Base-by-base conservation (phyloP, 2,888 invertebrate genomes). In the Thera britannica region DNA sequence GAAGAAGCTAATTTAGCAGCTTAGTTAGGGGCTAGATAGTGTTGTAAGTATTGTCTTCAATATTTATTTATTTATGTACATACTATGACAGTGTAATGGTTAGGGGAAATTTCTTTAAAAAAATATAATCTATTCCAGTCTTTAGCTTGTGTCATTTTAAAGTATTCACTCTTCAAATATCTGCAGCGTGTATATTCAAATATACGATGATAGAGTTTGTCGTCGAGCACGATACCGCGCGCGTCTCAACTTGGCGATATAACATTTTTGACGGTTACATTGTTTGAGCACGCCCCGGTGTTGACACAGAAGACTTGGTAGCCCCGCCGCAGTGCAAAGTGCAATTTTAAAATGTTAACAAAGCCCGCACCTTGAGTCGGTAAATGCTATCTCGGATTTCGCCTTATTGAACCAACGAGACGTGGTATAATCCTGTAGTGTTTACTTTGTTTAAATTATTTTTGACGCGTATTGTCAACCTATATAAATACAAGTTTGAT, bases 281-380 rank as follows among this genome's bases (percentile, higher is more conserved):
- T 90, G 92, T 93, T 91, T 92, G 88, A 87, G 84, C 87, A 90
- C 83, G 88, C 84, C 83, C 79, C 84, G 71, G 78, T 84, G 90
- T 89, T 87, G 87, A 87, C 87, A 88, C 86, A 86, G 88, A 46
- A 89, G 86, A 88, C 85, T 81, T 79, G 82, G 87, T 82, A 89
- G 84, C 85, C 85, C 80, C 79, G 86, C 84, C 86, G 84, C 87
- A 86, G 87, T 90, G 91, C 90, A 92, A 91, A 92, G 92, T 92
- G 93, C 92, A 93, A 93, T 93, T 93, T 93, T 90, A 89, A 90
- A 92, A 90, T 88, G 91, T 92, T 93, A 93, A 93, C 92, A 93
- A 88, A 89, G 86, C 87, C 85, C 84, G 88, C 87, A 89, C 89
- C 91, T 90, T 83, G 82, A 83, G 84, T 87, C 85, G 83, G 87